Evolutionary conservation across 1,140 invertebrate genomes (phyloP), one percentile per base, ranked within the genome.

Genomic region (Ceratosolen fusciceps): DNA sequence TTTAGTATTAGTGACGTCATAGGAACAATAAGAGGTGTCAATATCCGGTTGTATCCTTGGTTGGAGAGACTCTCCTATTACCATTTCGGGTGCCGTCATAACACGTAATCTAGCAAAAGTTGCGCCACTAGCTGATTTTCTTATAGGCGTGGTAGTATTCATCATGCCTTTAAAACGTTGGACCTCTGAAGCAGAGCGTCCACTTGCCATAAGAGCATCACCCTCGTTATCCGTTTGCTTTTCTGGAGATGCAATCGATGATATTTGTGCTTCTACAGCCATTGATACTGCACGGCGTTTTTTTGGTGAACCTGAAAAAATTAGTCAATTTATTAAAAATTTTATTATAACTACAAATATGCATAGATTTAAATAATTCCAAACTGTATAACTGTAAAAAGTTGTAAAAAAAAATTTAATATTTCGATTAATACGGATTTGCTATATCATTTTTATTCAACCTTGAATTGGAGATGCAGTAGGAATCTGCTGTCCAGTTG

Each of bases 31-130:
- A 21, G 92, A 91, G 60, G 92, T 92, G 84, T 93, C 92, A 8
- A 92, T 91, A 79, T 93, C 92, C 0, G 92, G 91, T 16, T 91
- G 90, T 77, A 92, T 91, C 19, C 92, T 88, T 9, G 92, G 92
- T 77, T 92, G 93, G 10, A 91, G 90, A 0, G 91, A 88, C 83
- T 93, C 92, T 4, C 67, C 78, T 31, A 86, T 77, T 0, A 84
- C 77, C 29, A 81, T 80, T 19, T 90, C 89, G 0, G 88, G 86
- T 26, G 88, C 84, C 26, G 89, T 83, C 37, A 86, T 86, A 0
- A 90, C 88, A 8, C 89, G 86, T 8, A 90, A 82, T 62, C 89
- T 87, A 1, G 86, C 89, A 71, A 90, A 89, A 1, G 88, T 89
- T n/a, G 89, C 89, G 14, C 89, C 88, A 8, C 88, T 89, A 0